A percentile compares a stretch with the other conserved stretches of the same genome.
phyloP scores from a whole-genome alignment of 2,888 invertebrate genomes.

The Caprella mutica region DNA sequence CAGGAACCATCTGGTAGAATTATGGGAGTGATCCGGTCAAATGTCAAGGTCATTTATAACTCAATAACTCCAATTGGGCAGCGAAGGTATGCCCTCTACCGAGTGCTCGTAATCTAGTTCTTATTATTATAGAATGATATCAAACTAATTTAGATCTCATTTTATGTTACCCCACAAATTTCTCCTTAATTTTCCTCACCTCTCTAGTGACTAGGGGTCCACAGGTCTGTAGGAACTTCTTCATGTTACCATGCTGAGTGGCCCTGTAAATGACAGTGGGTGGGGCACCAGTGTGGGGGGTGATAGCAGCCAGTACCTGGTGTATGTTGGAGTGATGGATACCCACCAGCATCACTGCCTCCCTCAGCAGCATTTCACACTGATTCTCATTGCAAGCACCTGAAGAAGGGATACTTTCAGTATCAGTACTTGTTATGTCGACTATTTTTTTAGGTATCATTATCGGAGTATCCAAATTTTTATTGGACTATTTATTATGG shows the following conservation, averaged over 20 bases:
- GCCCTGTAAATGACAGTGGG: constrained; percentile 21
- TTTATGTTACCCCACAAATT: too few species aligned
- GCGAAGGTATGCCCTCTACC: too few species aligned
- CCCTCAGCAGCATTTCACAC: constrained; percentile 29
- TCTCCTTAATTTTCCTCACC: too few species aligned
- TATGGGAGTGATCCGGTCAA: too few species aligned
- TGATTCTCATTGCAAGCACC: constrained; percentile 28
- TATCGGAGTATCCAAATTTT: neutral
- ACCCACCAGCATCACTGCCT: constrained; percentile 29
- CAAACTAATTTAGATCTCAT: too few species aligned
- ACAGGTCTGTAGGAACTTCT: constrained; percentile 30
- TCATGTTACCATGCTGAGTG: constrained; percentile 16
- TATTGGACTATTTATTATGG: neutral
- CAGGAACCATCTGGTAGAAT: too few species aligned
- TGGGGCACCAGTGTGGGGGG: constrained; percentile 17
- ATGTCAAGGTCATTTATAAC: too few species aligned
- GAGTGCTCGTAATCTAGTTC: too few species aligned
- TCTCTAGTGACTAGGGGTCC: constrained; percentile 30
- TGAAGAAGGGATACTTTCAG: constrained; percentile 5
- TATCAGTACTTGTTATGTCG: too few species aligned
- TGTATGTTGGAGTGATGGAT: constrained; percentile 28
- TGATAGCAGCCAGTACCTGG: constrained; percentile 26
- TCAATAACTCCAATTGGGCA: too few species aligned
- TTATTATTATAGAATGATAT: too few species aligned
- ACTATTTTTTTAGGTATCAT: neutral